Conservation (phyloP, 2,797 vertebrate genomes). For the Alexandromys oeconomus region DNA sequence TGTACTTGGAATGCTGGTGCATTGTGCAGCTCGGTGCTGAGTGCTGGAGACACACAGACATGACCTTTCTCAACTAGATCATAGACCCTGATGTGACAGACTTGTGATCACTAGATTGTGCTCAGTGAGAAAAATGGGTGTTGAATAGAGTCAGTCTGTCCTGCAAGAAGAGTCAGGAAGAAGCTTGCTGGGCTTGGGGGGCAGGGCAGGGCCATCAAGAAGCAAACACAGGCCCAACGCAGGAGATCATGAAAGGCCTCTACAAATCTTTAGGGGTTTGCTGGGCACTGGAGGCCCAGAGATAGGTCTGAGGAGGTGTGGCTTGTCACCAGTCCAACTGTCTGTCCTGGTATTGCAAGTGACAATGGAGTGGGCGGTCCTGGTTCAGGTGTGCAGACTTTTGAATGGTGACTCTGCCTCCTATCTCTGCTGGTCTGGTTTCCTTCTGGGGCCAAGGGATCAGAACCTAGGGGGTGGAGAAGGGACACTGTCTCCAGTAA, state of each 20-base stretch:
- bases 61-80: not conserved
- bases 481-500: slow-evolving; percentile 53
- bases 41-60: not conserved
- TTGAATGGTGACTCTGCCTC: slow-evolving; percentile 16
- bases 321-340: not conserved
- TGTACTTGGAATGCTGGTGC: not conserved
- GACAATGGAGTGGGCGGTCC: not conserved
- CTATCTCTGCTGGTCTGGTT: slow-evolving; percentile 23
- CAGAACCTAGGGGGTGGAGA: not conserved
- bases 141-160: not conserved
- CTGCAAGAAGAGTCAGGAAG: not conserved
- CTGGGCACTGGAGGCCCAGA: not conserved
- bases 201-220: not conserved
- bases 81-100: not conserved
- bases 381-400: slow-evolving; percentile 37
- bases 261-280: not conserved
- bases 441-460: slow-evolving; percentile 20
- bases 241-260: not conserved
- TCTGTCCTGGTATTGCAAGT: not conserved
- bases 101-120: not conserved
- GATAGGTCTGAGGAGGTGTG: not conserved
- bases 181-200: not conserved
- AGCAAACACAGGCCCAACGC: not conserved
- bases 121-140: not conserved
- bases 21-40: not conserved